These are phyloP conservation scores for Heterohyrax brucei DNA, from an alignment of 2,797 vertebrate genomes.

Conservation along the genomic window DNA sequence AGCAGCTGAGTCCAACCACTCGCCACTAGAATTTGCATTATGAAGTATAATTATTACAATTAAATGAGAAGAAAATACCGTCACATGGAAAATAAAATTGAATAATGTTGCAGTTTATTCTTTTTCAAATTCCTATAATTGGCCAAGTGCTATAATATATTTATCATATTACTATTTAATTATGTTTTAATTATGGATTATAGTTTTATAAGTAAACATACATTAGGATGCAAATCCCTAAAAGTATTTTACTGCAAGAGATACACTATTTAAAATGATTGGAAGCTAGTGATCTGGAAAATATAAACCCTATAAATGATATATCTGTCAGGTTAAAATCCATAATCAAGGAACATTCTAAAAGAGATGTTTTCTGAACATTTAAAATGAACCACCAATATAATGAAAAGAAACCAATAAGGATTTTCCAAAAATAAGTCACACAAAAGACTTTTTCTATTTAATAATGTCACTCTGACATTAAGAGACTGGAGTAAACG, in stretches of 20 bases:
- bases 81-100: background rate
- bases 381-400: slow-evolving; percentile 65
- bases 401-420: slow-evolving; percentile 57
- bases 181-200: slow-evolving; percentile 50
- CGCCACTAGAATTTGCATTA: too few species aligned
- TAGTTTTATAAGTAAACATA: slow-evolving; percentile 20
- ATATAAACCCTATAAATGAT: slow-evolving; percentile 42
- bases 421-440: slow-evolving; percentile 49
- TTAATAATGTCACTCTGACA: slow-evolving; percentile 58
- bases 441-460: slow-evolving; percentile 62
- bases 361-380: slow-evolving; percentile 45
- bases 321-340: slow-evolving; percentile 47
- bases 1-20: too few species aligned
- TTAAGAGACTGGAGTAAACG: slow-evolving; percentile 57
- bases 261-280: slow-evolving; percentile 30
- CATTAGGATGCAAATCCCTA: slow-evolving; percentile 28
- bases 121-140: slow-evolving; percentile 52
- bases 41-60: slow-evolving; percentile 32
- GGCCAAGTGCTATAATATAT: slow-evolving; percentile 14
- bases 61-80: slow-evolving; percentile 33
- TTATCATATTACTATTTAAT: slow-evolving; percentile 24
- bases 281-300: background rate
- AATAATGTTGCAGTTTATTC: background rate
- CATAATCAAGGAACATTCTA: slow-evolving; percentile 51
- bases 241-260: slow-evolving; percentile 42